A percentile compares a stretch with the other conserved stretches of the same genome.
Conservation (phyloP, 2,888 invertebrate species). For the Noctua janthe region DNA sequence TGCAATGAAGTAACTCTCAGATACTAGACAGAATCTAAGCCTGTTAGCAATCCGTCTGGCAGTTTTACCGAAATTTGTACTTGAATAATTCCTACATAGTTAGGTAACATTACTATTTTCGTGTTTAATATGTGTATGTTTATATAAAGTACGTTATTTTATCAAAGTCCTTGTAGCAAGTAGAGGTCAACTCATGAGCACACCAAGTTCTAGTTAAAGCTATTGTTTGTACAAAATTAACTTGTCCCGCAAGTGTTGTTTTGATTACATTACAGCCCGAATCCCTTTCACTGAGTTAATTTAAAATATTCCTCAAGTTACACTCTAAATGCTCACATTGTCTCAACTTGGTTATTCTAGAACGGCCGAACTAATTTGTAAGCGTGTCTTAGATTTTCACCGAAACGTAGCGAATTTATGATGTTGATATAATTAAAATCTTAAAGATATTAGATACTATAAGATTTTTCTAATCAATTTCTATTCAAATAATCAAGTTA, state of each 20-base stretch:
- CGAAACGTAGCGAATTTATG: constrained; percentile 2
- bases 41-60: not conserved
- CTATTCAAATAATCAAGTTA: not conserved
- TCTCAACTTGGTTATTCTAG: constrained; percentile 39
- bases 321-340: constrained; percentile 48
- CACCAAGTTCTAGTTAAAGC: constrained; percentile 17
- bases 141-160: not conserved
- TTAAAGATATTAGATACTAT: not conserved
- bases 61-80: not conserved
- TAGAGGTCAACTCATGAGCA: constrained; percentile 33
- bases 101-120: not conserved
- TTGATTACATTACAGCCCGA: constrained; percentile 56
- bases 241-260: constrained; percentile 58
- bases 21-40: not conserved
- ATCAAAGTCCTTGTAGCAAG: not conserved
- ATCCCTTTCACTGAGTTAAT: constrained; percentile 54
- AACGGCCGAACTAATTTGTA: constrained; percentile 43
- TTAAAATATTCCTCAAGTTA: constrained; percentile 63
- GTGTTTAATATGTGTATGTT: not conserved
- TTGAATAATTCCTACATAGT: not conserved
- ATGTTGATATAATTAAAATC: not conserved
- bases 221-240: constrained; percentile 59
- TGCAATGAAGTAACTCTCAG: not conserved
- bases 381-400: constrained; percentile 19
- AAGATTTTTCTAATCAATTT: not conserved